These are phyloP conservation scores for Drosophila kikkawai DNA, from an alignment of 1,140 invertebrate genomes.

Conservation along the genomic window DNA sequence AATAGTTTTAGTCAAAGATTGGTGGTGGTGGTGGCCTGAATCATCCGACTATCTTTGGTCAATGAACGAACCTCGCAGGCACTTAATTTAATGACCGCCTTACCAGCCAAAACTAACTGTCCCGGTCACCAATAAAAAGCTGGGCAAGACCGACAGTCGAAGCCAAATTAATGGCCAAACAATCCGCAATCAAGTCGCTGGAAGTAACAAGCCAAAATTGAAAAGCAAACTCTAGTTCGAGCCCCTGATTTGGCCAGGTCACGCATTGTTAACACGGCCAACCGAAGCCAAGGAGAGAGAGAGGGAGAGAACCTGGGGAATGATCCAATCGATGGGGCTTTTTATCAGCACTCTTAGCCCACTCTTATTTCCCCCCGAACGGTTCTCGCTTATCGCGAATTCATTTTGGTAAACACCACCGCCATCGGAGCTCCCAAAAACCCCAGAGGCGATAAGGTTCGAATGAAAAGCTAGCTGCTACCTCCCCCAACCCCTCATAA, in stretches of 20 bases:
- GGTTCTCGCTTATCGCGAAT: slow-evolving; percentile 58
- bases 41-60: slow-evolving; percentile 26
- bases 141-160: slow-evolving; percentile 15
- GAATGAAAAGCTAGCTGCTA: slow-evolving; percentile 11
- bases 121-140: slow-evolving; percentile 22
- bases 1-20: slow-evolving; percentile 5
- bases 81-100: slow-evolving; percentile 70
- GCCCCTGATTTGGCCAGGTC: slow-evolving; percentile 68
- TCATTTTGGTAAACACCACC: slow-evolving; percentile 65
- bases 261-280: slow-evolving; percentile 49
- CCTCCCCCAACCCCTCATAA: neutral
- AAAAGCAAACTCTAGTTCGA: slow-evolving; percentile 46
- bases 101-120: slow-evolving; percentile 33
- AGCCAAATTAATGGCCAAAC: slow-evolving; percentile 59
- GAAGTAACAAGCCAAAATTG: slow-evolving; percentile 36
- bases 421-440: neutral
- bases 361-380: slow-evolving; percentile 6
- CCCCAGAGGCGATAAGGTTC: slow-evolving; percentile 20
- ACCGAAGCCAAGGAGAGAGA: neutral
- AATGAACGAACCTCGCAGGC: slow-evolving; percentile 24
- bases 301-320: neutral
- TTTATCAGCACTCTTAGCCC: slow-evolving; percentile 44
- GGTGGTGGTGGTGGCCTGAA: slow-evolving; percentile 1
- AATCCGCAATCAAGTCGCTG: slow-evolving; percentile 45
- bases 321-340: slow-evolving; percentile 52